Percentiles rank a stretch among this genome's conserved stretches.
These are phyloP conservation scores for Bombyx huttoni DNA, from an alignment of 2,888 invertebrate species.

Conservation along the genomic window DNA sequence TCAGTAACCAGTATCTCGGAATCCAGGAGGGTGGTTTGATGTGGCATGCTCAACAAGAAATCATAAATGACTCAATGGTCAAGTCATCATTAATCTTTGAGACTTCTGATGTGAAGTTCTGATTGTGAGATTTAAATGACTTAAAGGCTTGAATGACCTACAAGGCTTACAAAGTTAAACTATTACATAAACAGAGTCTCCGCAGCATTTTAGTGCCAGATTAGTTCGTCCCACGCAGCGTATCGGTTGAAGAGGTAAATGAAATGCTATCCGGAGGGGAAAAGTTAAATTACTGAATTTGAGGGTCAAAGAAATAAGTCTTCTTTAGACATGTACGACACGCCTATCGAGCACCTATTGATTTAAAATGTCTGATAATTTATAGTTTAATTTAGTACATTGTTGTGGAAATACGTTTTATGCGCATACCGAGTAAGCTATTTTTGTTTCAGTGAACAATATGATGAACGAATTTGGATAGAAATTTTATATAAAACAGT, in stretches of 20 bases:
- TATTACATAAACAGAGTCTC: slow-evolving; percentile 21
- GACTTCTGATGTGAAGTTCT: too few relatives aligned
- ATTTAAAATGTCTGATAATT: slow-evolving; percentile 27
- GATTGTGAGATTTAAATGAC: too few relatives aligned
- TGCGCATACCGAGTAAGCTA: too few relatives aligned
- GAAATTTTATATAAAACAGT: too few relatives aligned
- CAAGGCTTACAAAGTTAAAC: not conserved
- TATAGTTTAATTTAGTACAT: slow-evolving; percentile 1
- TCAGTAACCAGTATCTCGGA: too few relatives aligned
- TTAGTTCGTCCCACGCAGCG: slow-evolving; percentile 71
- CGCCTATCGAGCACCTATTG: slow-evolving; percentile 46
- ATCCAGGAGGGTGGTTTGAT: too few relatives aligned
- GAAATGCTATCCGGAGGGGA: slow-evolving; percentile 73
- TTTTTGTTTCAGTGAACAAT: too few relatives aligned
- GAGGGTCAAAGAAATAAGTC: slow-evolving; percentile 71
- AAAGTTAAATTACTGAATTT: slow-evolving; percentile 73
- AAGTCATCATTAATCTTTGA: too few relatives aligned
- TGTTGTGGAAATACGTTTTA: not conserved
- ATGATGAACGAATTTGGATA: too few relatives aligned
- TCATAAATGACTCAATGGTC: too few relatives aligned
- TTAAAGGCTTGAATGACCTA: too few relatives aligned
- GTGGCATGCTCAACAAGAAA: too few relatives aligned
- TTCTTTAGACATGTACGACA: slow-evolving; percentile 48
- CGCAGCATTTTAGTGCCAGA: slow-evolving; percentile 42
- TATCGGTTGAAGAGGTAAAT: slow-evolving; percentile 74